These are phyloP conservation scores for Steromphala cineraria DNA, from an alignment of 2,888 invertebrate species.

Conservation along the genomic window DNA sequence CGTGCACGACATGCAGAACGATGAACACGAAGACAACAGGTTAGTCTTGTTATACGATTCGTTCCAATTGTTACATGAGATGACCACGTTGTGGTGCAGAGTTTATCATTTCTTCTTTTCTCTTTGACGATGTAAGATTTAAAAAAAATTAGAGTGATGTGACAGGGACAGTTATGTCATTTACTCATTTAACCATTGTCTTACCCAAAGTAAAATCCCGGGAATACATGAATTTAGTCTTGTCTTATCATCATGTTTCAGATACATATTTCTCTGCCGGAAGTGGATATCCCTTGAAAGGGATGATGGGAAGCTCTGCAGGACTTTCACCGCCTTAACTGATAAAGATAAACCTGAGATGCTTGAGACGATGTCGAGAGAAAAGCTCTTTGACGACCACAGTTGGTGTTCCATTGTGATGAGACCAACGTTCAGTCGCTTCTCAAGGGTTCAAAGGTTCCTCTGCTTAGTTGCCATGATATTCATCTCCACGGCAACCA, in stretches of 20 bases:
- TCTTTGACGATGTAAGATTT: too few species aligned
- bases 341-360: slow-evolving; percentile 5
- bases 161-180: too few species aligned
- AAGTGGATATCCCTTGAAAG: slow-evolving; percentile 1
- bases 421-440: slow-evolving; percentile 45
- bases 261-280: slow-evolving; percentile 5
- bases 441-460: slow-evolving; percentile 52
- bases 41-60: too few species aligned
- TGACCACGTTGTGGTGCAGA: too few species aligned
- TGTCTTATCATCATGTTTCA: too few species aligned
- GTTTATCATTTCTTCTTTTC: too few species aligned
- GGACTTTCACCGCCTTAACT: background rate
- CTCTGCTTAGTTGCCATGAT: slow-evolving; percentile 45
- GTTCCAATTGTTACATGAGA: too few species aligned
- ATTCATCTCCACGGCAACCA: slow-evolving; percentile 50
- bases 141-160: too few species aligned
- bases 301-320: background rate
- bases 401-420: slow-evolving; percentile 49
- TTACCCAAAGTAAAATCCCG: too few species aligned
- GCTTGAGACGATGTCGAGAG: slow-evolving; percentile 38
- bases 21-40: slow-evolving; percentile 33
- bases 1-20: slow-evolving; percentile 39
- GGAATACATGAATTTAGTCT: too few species aligned
- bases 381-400: slow-evolving; percentile 49
- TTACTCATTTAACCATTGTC: too few species aligned